Conservation (phyloP, 2,888 invertebrate species). For the Petrolisthes cinctipes region DNA sequence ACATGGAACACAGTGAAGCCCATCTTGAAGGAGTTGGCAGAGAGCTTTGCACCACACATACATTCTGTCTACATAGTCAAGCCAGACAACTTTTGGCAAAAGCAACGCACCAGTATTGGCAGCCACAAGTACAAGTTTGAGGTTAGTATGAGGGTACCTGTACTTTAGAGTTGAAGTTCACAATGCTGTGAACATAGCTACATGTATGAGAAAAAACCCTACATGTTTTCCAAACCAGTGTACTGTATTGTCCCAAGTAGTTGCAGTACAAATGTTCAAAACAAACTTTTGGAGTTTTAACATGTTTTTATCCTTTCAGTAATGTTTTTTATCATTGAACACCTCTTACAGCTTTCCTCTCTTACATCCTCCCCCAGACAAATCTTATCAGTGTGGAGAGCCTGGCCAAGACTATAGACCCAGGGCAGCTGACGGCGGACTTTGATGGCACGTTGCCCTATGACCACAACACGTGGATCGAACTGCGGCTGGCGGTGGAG, state of each 20-base stretch:
- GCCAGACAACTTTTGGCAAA: constrained; percentile 99
- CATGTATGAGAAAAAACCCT: neutral
- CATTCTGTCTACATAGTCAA: constrained; percentile 97
- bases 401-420: constrained; percentile 91
- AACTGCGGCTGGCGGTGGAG: constrained; percentile 90
- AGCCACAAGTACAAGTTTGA: constrained; percentile 99
- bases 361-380: constrained; percentile 77
- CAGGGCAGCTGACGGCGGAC: constrained; percentile 90
- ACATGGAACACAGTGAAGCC: constrained; percentile 98
- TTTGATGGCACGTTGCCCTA: constrained; percentile 94
- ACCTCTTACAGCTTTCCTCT: neutral
- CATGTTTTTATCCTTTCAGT: too few species aligned
- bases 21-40: constrained; percentile 95
- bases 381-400: constrained; percentile 96
- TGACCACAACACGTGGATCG: constrained; percentile 98
- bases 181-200: neutral
- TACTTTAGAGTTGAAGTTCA: too few species aligned
- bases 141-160: constrained; percentile 74
- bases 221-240: too few species aligned
- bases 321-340: neutral
- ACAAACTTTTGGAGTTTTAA: too few species aligned
- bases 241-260: too few species aligned
- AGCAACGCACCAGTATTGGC: constrained; percentile 96
- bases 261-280: too few species aligned
- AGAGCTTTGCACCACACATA: constrained; percentile 89